Evolutionary conservation across 2,888 invertebrate species (phyloP), one percentile per base, ranked within the genome.

Genomic region (Cantharis lateralis): DNA sequence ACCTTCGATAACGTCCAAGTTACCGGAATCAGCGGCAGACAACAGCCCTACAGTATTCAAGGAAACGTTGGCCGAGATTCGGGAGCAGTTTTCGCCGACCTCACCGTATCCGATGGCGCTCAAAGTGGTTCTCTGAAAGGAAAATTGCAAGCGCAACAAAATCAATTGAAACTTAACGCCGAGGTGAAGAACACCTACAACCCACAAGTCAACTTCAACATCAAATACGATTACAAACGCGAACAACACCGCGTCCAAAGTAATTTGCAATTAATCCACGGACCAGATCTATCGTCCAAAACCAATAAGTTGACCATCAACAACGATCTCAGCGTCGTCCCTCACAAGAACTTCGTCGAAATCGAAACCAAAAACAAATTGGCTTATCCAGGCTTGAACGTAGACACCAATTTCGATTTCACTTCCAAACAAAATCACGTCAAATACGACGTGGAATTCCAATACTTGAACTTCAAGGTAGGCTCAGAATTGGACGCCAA

Each of bases 141-240:
- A 10, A 75, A 75, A 70, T 0, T 75, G 1, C 70, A 70, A n/a
- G 18, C 48, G 0, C 20, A 64, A 15, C 15, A 18, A 1, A 83
- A 86, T 1, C 88, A 90, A 32, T 84, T 90, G 15, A 89, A 88
- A 48, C 77, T 91, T 0, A 89, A 91, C 78, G 84, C 88, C 0
- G 88, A 89, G 74, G 89, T 93, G 77, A 87, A 89, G 77, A 93
- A 93, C 80, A 90, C 90, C 1, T 87, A 92, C 70, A 92, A 92
- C 82, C 92, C 92, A 0, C 88, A 89, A 66, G 84, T 91, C 63
- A 93, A 93, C 81, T 92, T 94, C 85, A 91, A 90, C 73, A 26
- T 93, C 3, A 89, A 91, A 61, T 93, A 91, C 82, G 91, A 92
- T 74, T 68, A 79, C 62, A 81, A 77, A 24, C 69, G 70, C 7